These are phyloP conservation scores for Gopherus evgoodei DNA, from an alignment of 2,113 vertebrate species.

Conservation along the genomic window DNA sequence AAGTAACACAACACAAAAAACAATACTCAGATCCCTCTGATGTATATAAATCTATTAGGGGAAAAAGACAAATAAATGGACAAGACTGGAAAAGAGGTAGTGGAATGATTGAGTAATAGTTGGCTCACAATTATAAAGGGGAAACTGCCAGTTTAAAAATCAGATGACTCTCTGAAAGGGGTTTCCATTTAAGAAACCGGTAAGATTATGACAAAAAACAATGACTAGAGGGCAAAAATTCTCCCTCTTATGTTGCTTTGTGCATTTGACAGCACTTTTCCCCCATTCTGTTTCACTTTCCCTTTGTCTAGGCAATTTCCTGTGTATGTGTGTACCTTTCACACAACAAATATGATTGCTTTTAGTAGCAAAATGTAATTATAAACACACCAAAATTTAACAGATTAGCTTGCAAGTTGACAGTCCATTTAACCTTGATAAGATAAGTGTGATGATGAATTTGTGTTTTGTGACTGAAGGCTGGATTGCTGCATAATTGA, in stretches of 20 bases:
- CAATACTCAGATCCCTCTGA: neutral
- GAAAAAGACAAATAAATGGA: constrained; percentile 24
- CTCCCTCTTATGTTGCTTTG: constrained; percentile 10
- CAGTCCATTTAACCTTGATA: accelerated
- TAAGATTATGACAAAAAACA: neutral
- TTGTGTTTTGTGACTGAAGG: neutral
- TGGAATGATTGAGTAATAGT: constrained; percentile 56
- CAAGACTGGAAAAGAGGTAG: neutral
- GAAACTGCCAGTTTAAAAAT: constrained; percentile 44
- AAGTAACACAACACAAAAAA: neutral
- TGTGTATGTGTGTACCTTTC: neutral
- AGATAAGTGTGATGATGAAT: neutral
- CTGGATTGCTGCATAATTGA: neutral
- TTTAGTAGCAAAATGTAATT: neutral
- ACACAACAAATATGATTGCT: neutral
- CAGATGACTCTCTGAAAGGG: constrained; percentile 49
- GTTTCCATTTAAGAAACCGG: neutral
- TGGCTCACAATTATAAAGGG: constrained; percentile 42
- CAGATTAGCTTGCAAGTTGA: neutral
- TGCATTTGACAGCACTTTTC: neutral
- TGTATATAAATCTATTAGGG: constrained; percentile 2
- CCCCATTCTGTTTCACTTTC: neutral
- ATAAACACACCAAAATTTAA: neutral
- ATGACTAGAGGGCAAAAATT: neutral
- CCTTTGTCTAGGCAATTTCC: neutral